These are phyloP conservation scores for Malurus splendens DNA, from an alignment of 2,797 vertebrate genomes.

Conservation along the genomic window DNA sequence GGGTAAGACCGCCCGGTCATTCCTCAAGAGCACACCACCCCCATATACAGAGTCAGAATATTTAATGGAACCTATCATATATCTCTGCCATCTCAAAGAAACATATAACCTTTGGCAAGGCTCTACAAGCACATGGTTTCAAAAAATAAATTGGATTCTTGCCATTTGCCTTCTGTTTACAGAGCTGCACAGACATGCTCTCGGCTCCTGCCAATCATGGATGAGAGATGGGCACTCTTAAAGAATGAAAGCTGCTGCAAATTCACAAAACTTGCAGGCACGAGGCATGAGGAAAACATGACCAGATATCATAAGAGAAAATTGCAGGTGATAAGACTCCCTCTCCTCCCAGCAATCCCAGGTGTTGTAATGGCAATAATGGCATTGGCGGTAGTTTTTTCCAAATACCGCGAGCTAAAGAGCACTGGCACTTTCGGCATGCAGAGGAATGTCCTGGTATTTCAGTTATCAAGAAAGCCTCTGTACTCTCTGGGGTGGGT, in stretches of 20 bases:
- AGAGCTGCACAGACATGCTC: not conserved
- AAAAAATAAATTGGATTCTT: not conserved
- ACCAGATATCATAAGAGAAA: not conserved
- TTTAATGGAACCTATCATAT: not conserved
- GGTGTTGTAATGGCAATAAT: not conserved
- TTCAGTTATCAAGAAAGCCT: not conserved
- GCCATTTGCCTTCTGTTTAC: not conserved
- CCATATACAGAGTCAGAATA: not conserved
- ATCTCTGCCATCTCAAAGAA: not conserved
- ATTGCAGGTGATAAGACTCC: not conserved
- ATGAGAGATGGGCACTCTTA: accelerated
- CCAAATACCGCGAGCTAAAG: accelerated
- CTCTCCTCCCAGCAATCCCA: not conserved
- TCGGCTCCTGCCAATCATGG: accelerated
- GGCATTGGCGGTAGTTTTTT: not conserved
- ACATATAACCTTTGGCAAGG: not conserved
- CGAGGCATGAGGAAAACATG: not conserved
- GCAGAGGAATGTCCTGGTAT: not conserved
- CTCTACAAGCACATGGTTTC: not conserved
- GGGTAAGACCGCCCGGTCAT: not conserved
- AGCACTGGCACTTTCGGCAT: not conserved
- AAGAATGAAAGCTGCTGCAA: not conserved
- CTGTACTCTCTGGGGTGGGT: not conserved
- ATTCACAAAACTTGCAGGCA: not conserved
- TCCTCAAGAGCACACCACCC: not conserved